Base-by-base conservation (phyloP, 1,140 invertebrate species). In the Atta cephalotes region DNA sequence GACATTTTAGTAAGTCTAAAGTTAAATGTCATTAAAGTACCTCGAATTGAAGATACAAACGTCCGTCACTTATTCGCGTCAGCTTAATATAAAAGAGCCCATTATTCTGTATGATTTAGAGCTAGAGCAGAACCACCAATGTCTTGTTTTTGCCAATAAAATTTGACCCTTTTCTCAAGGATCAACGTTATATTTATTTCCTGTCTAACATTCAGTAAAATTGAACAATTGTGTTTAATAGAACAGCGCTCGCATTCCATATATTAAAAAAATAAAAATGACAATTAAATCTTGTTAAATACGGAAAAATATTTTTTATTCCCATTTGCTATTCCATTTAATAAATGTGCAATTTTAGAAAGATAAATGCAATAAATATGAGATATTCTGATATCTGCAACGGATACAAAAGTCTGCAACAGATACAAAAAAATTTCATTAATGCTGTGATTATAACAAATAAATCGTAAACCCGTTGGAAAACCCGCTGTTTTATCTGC, bases 71-170 rank as follows among this genome's bases (percentile, higher is more conserved):
- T 49, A 49, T 68, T 68, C 5, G 66, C 66, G 35, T 68, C 10
- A 68, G n/a, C n/a, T 21, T 68, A 25, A 68, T 68, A 25, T 49
- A 68, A 68, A 49, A 68, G 65, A 68, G 39, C 39, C 4, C 5
- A 68, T 68, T 49, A 68, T 68, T 68, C 5, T 45, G 5, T 68
- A 25, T 68, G 39, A 49, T 68, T 68, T 68, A 68, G n/a, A 66
- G 65, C 9, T 66, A 4, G 18, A 39, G 3, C 9, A 39, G 31
- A 45, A 45, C 1, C 5, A 18, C 21, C n/a, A 21, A 4, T n/a
- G 66, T 12, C 35, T 25, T 9, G n/a, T 49, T 68, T 68, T 68
- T 3, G n/a, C 66, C 3, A 45, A 49, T 68, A 49, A 68, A 45
- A 68, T 7, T 68, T 68, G 66, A 21, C 66, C 0, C 66, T 68